phyloP scores from a whole-genome alignment of 2,797 vertebrate genomes.

The Sebastes steindachneri region DNA sequence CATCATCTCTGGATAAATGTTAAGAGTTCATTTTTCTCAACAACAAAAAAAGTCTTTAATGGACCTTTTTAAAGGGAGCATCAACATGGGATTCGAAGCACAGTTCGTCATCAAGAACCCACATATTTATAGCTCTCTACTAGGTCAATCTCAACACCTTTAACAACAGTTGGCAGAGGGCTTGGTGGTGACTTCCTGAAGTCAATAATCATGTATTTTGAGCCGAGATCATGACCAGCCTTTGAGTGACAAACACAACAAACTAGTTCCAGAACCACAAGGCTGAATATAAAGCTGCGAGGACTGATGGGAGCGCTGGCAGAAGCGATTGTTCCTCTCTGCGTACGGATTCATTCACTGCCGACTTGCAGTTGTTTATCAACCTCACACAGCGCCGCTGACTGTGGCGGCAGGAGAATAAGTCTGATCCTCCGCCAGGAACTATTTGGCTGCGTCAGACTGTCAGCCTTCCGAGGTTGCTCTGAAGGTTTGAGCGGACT shows the following conservation, averaged over 20 bases:
- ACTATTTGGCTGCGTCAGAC: not conserved
- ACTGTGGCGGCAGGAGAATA: not conserved
- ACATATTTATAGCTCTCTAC: no score
- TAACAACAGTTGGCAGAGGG: no score
- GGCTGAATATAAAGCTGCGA: not conserved
- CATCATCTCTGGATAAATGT: no score
- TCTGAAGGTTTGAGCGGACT: not conserved
- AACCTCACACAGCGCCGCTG: conserved; percentile 1
- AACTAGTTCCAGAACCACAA: not conserved
- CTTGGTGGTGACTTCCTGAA: no score
- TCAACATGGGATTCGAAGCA: no score
- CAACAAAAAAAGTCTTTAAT: no score
- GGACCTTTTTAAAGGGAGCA: no score
- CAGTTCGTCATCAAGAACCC: no score
- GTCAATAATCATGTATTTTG: no score
- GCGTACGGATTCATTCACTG: not conserved
- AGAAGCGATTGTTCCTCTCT: not conserved
- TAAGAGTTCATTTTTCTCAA: no score
- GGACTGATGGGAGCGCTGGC: not conserved
- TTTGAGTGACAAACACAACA: conserved; percentile 6
- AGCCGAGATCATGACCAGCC: not conserved
- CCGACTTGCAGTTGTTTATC: conserved; percentile 25
- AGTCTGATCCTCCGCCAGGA: conserved; percentile 21
- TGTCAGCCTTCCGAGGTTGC: not conserved
- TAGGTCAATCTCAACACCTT: no score